Conservation (phyloP, 2,888 invertebrate species). For the Limenitis camilla region DNA sequence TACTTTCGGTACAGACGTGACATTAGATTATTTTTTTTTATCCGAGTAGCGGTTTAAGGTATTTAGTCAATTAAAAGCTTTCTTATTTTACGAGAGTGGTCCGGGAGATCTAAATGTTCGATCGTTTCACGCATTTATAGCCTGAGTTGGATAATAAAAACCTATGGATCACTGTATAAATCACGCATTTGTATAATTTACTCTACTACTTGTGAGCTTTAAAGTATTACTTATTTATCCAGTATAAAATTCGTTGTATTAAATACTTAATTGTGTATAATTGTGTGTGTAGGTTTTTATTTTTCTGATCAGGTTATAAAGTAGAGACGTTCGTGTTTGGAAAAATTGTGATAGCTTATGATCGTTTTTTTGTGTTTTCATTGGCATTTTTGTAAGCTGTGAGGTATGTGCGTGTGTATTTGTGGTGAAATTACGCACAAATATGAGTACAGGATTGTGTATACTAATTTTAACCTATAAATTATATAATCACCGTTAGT, state of each 20-base stretch:
- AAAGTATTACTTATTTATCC: too few relatives aligned
- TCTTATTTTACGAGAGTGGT: constrained; percentile 29
- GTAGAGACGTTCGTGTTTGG: constrained; percentile 2
- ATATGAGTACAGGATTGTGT: constrained; percentile 13
- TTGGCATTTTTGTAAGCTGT: constrained; percentile 11
- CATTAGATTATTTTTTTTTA: constrained; percentile 53
- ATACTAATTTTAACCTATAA: constrained; percentile 14
- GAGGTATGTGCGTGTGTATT: constrained; percentile 12
- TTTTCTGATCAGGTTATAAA: too few relatives aligned
- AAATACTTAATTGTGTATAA: too few relatives aligned
- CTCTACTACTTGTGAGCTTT: too few relatives aligned
- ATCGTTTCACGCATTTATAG: not conserved
- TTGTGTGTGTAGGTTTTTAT: too few relatives aligned
- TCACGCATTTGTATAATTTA: too few relatives aligned
- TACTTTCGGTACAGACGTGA: constrained; percentile 35
- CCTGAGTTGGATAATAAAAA: too few relatives aligned
- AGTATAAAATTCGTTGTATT: too few relatives aligned
- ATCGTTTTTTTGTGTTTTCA: constrained; percentile 8
- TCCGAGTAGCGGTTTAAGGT: constrained; percentile 62
- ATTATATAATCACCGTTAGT: constrained; percentile 5
- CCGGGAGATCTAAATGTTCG: constrained; percentile 11
- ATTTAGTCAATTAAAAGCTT: constrained; percentile 74
- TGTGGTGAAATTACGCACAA: constrained; percentile 16
- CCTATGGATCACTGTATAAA: too few relatives aligned
- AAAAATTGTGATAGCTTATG: constrained; percentile 25